phyloP scores from a whole-genome alignment of 2,797 vertebrate genomes.

The Ataeniobius toweri region DNA sequence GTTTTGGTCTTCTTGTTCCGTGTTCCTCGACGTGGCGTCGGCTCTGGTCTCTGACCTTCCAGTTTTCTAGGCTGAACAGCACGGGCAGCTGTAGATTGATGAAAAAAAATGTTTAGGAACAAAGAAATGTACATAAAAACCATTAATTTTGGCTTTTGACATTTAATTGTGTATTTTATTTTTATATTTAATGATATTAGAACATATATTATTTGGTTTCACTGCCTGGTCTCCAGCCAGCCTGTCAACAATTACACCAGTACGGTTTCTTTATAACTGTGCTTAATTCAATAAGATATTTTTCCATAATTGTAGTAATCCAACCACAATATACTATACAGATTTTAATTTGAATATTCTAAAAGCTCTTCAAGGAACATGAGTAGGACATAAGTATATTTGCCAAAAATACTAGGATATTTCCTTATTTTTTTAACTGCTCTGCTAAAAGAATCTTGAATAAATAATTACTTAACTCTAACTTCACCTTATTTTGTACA shows the following conservation, averaged over 20 bases:
- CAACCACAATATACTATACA: no score
- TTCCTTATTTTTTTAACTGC: no score
- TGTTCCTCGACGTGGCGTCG: slow-evolving; percentile 66
- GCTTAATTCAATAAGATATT: neutral
- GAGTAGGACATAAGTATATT: no score
- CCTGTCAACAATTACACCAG: neutral
- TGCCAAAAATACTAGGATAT: no score
- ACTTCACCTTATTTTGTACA: no score
- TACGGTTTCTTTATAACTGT: neutral
- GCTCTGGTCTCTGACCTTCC: slow-evolving; percentile 56
- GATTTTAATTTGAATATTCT: no score
- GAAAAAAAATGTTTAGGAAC: neutral
- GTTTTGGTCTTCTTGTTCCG: slow-evolving; percentile 87
- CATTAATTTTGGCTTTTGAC: neutral
- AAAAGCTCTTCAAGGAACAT: no score
- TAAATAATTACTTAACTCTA: no score
- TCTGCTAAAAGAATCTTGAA: no score
- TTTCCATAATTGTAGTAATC: neutral
- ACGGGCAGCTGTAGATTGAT: slow-evolving; percentile 49
- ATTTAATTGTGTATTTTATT: neutral
- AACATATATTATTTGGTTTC: neutral
- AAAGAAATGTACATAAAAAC: neutral
- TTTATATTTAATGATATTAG: neutral
- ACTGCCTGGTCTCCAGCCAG: neutral
- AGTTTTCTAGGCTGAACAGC: slow-evolving; percentile 72